Base-by-base conservation (phyloP, 2,113 vertebrate species). In the Paradisaea rubra region DNA sequence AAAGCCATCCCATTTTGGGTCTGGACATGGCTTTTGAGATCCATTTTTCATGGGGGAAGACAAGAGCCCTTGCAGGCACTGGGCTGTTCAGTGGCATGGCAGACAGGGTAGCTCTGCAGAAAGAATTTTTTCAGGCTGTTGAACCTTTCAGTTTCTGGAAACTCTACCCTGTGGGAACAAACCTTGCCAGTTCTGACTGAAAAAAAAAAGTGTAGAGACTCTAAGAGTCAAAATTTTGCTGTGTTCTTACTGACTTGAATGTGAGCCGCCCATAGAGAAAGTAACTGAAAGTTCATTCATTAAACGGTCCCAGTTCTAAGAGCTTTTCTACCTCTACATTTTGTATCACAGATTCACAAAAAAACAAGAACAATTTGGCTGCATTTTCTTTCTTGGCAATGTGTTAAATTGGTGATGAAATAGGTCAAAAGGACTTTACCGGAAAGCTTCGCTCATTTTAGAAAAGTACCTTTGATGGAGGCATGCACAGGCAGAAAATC, bases 391-490 rank as follows among this genome's bases (percentile, higher is more conserved):
- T 88, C 72, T 88, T 71, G 82, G 93, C 72, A 82, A 24, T 28
- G 37, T 9, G 52, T 72, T 84, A 71, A 86, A 83, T 14, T 13
- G 57, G 44, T 74, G 87, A 91, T 81, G 85, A 91, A 93, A 83
- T 35, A 83, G 85, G 76, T 95, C 71, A 88, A 49, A 95, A 90
- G 68, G 76, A 74, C 79, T 95, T 95, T 5, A 60, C 64, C 85
- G 65, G 54, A 91, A 94, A 86, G 63, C 39, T 66, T 61, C 54
- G 41, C 35, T 74, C 81, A 78, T 74, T 93, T 83, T 56, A 94
- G 39, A 89, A 66, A 94, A 91, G 18, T 59, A 88, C 94, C 72
- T 91, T 81, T 91, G 89, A 86, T 82, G 45, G 70, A 94, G 52
- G 35, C 70, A 61, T 0, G 2, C 52, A 37, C 56, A 56, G 49